Evolutionary conservation across 2,888 invertebrate genomes (phyloP).

Genomic region (Nephrotoma appendiculata): DNA sequence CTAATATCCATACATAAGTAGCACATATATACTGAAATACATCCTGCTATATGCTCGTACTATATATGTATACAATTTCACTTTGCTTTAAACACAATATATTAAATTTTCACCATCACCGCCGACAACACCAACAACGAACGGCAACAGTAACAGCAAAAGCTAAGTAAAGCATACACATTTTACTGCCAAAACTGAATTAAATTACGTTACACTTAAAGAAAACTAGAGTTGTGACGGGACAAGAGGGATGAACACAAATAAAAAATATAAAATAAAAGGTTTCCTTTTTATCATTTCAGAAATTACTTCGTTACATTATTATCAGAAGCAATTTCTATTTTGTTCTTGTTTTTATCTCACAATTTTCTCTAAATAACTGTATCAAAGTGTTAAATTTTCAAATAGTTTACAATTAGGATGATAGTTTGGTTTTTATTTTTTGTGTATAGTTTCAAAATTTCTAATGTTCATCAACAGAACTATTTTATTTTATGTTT

Average conservation of each 20-base stretch:
- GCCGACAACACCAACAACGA: neutral
- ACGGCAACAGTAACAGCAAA: neutral
- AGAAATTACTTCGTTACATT: neutral
- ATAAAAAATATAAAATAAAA: neutral
- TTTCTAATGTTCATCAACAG: no score
- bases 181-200: neutral
- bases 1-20: neutral
- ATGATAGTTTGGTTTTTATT: neutral
- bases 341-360: neutral
- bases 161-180: neutral
- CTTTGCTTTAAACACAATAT: neutral
- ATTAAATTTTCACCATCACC: neutral
- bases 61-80: neutral
- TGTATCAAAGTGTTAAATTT: neutral
- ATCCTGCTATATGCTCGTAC: no score
- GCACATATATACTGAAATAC: neutral
- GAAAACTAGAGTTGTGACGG: neutral
- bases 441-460: neutral
- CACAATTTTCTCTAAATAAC: neutral
- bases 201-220: neutral
- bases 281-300: neutral
- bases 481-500: no score
- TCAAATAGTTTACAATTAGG: neutral
- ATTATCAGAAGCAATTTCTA: neutral
- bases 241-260: neutral